phyloP scores from a whole-genome alignment of 2,888 invertebrate genomes.

The Drosophila algonquin region DNA sequence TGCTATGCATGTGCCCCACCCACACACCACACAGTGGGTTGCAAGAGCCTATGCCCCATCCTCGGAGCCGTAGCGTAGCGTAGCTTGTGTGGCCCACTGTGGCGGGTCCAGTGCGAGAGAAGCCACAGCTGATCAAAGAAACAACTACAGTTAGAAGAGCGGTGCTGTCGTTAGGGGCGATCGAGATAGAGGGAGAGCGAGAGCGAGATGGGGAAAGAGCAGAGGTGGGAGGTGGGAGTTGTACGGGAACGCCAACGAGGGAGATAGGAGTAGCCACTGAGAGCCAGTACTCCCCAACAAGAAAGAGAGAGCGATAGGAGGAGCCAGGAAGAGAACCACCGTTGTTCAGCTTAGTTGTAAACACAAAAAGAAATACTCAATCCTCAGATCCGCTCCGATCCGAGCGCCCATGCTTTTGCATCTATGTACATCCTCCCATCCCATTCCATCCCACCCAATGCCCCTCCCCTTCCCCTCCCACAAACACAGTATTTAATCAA shows the following conservation, averaged over 20 bases:
- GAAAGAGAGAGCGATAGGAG: neutral
- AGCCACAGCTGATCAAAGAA: slow-evolving; percentile 30
- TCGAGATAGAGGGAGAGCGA: neutral
- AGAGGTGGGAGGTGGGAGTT: neutral
- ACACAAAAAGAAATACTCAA: slow-evolving; percentile 8
- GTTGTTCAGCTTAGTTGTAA: slow-evolving; percentile 30
- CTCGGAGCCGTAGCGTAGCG: slow-evolving; percentile 1
- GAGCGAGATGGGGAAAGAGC: neutral
- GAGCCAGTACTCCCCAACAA: too few relatives aligned
- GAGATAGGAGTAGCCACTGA: slow-evolving; percentile 1
- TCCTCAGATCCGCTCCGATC: neutral
- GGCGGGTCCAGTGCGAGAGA: slow-evolving; percentile 1
- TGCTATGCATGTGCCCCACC: neutral
- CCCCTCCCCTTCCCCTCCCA: slow-evolving; percentile 2
- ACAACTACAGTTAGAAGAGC: slow-evolving; percentile 10
- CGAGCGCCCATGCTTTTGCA: neutral
- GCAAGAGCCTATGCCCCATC: neutral
- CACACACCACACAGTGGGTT: slow-evolving; percentile 1
- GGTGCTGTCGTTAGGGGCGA: slow-evolving; percentile 20
- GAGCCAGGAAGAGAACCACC: slow-evolving; percentile 34
- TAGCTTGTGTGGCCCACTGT: slow-evolving; percentile 29
- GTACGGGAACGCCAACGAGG: slow-evolving; percentile 8
- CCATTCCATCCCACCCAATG: neutral
- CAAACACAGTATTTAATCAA: slow-evolving; percentile 34
- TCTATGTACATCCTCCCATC: neutral